Evolutionary conservation across 2,113 vertebrate genomes (phyloP).

Genomic region (Tupaia tana): DNA sequence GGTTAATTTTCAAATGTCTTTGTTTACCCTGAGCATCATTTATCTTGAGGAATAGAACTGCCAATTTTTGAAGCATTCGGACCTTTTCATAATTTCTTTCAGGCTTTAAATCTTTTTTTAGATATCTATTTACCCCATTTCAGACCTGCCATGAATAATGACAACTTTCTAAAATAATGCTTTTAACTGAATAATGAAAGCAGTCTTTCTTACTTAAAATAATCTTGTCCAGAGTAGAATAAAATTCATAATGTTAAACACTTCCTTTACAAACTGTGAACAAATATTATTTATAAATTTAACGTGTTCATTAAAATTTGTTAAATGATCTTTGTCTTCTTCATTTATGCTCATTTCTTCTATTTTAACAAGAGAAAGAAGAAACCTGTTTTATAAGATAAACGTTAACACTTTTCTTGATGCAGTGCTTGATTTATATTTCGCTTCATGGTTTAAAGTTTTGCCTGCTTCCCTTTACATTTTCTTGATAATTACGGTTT

Average conservation of each 20-base stretch:
- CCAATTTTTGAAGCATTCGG: background rate
- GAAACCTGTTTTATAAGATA: background rate
- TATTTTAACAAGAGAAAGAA: background rate
- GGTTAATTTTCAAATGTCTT: background rate
- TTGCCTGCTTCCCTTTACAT: constrained; percentile 9
- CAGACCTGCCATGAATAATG: background rate
- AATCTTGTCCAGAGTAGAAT: background rate
- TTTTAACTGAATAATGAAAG: background rate
- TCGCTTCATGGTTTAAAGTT: background rate
- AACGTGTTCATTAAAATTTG: background rate
- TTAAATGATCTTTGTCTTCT: background rate
- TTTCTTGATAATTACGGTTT: constrained; percentile 36
- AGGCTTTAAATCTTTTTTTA: background rate
- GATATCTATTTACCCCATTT: background rate
- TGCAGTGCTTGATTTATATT: background rate
- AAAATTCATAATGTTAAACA: background rate
- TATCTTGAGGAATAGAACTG: background rate
- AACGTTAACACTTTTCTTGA: background rate
- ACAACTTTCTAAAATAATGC: background rate
- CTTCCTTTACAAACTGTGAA: background rate
- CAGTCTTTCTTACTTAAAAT: background rate
- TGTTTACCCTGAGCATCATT: background rate
- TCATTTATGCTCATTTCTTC: background rate
- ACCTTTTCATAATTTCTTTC: background rate
- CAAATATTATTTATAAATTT: background rate